phyloP scores from a whole-genome alignment of 1,140 invertebrate species.

The Eulimnadia texana region DNA sequence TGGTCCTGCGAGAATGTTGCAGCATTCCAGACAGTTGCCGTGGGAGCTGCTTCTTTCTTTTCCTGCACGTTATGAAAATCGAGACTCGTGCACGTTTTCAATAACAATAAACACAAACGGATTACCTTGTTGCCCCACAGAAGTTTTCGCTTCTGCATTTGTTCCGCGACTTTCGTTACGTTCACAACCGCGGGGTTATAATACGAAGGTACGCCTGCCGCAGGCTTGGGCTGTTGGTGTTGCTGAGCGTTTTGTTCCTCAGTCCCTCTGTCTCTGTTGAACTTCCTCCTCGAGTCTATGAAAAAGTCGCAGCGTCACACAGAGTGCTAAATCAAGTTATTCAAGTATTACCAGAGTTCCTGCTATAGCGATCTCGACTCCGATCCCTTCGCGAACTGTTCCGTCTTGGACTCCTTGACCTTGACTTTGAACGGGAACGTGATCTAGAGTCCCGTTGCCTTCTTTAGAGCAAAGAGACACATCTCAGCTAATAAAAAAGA shows the following conservation, averaged over 20 bases:
- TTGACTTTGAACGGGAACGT: not conserved
- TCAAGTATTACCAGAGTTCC: not conserved
- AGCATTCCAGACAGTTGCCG: conserved; percentile 54
- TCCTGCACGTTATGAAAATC: not conserved
- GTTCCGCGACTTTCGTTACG: conserved; percentile 68
- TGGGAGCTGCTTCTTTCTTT: conserved; percentile 8
- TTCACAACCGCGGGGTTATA: conserved; percentile 68
- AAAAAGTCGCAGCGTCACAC: no score
- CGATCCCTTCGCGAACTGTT: not conserved
- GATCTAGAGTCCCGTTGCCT: no score
- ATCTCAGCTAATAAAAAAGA: no score
- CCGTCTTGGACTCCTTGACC: not conserved
- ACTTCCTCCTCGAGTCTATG: not conserved
- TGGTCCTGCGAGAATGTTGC: conserved; percentile 73
- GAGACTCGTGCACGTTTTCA: not conserved
- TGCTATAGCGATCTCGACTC: not conserved
- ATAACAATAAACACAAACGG: not conserved
- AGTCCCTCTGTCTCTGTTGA: conserved; percentile 18
- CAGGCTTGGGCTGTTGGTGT: no score
- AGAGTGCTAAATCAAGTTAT: no score
- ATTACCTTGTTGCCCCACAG: conserved; percentile 61
- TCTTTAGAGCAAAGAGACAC: no score
- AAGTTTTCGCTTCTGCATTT: conserved; percentile 76
- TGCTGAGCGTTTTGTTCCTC: no score
- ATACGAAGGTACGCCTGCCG: conserved; percentile 39